Evolutionary conservation across 2,888 invertebrate genomes (phyloP), one percentile per base, ranked within the genome.

Genomic region (Athripsodes cinereus): DNA sequence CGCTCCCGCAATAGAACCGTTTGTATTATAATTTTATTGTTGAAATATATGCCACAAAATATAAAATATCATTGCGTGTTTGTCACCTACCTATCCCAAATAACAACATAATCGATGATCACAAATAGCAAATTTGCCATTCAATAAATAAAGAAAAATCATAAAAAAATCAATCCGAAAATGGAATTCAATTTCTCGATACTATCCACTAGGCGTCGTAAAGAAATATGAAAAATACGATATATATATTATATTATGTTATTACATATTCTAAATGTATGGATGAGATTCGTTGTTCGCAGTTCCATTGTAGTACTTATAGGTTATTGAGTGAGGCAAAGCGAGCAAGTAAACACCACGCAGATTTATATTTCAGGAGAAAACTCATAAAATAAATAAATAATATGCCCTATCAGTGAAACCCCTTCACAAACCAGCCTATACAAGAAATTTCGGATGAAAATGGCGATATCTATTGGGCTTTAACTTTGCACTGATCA

Each of bases 321-420:
- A 16, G 6, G 49, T 16, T 40, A 40, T 40, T 40, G 40, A 40
- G n/a, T 40, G 40, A 40, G 50, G 56, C 50, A 56, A 52, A 52
- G 49, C 56, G 49, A 22, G 56, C 53, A 54, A 22, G 60, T 57
- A 57, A 60, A 60, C 57, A 57, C 46, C 57, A 40, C 54, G 35
- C 58, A 58, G 61, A 61, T 61, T 61, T 61, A 58, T 58, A 58
- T 55, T 61, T 61, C 58, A 61, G 55, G 61, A 55, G 55, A 49
- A 58, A 52, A 50, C 54, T 51, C 60, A 60, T 60, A 60, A 60
- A 60, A 60, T 60, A 60, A 58, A 57, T 53, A 58, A 61, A 61
- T 61, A 60, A 60, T 60, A 53, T 59, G 52, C 44, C 56, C 60
- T 53, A 60, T 60, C 60, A 60, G 60, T 57, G 31, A 49, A 49